phyloP scores from a whole-genome alignment of 2,113 vertebrate species.

The Neogobius melanostomus region DNA sequence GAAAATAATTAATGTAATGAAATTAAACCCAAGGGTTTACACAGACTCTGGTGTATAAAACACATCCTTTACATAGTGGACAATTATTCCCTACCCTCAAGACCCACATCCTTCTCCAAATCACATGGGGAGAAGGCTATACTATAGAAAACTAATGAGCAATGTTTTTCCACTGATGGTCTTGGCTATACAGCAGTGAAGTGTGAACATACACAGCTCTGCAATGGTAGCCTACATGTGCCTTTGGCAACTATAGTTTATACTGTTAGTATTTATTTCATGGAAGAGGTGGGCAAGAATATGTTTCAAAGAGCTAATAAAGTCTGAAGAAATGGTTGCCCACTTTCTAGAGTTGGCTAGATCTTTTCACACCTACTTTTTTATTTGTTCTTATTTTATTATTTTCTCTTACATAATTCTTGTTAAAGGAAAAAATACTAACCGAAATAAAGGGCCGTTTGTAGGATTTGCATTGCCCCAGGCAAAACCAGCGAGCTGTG shows the following conservation, averaged over 20 bases:
- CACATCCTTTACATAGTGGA: neutral
- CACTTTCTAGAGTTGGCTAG: no score
- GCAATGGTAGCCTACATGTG: neutral
- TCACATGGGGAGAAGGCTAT: neutral
- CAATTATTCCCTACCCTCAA: conserved; percentile 10
- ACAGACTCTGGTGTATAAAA: neutral
- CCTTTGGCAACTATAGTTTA: no score
- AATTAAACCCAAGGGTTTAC: conserved; percentile 16
- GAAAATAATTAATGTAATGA: neutral
- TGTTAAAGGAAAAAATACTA: no score
- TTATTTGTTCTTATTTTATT: no score
- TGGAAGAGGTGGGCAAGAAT: no score
- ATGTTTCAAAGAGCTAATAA: no score
- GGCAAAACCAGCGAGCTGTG: conserved; percentile 1
- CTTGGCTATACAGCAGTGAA: neutral
- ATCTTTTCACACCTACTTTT: no score
- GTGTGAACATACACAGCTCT: neutral
- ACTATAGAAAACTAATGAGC: conserved; percentile 3
- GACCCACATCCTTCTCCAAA: neutral
- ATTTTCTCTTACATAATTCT: no score
- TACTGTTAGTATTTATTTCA: no score
- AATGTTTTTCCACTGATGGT: neutral
- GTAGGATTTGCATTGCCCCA: neutral
- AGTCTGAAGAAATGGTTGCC: no score
- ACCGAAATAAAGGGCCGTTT: neutral